Base-by-base conservation (phyloP, 2,113 vertebrate genomes). In the Patagioenas fasciata region DNA sequence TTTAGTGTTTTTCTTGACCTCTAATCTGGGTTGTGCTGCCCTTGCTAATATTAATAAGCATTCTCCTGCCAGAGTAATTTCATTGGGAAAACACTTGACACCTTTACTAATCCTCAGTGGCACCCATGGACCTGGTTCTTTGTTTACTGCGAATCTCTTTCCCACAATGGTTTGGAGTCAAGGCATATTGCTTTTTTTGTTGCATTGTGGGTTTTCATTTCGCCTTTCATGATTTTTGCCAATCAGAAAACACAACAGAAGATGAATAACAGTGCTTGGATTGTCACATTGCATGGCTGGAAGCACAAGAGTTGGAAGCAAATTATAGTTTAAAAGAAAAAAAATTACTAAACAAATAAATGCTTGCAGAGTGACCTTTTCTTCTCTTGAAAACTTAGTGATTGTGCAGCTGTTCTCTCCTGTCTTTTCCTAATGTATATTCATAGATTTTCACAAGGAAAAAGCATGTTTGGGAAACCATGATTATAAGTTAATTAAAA, bases 401-500 rank as follows among this genome's bases (percentile, higher is more conserved):
- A 65, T 72, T 89, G 51, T 91, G 82, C 73, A 94, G 64, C 78
- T 93, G 71, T 69, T 93, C 50, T 93, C 54, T 80, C 56, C 64
- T 91, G 70, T 88, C 75, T 89, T 91, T 91, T 92, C 54, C 60
- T 88, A 67, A 80, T 91, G 34, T 66, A 51, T 92, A 93, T 95
- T 88, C 66, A 64, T 84, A 64, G 57, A 61, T 89, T 95, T 94
- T 90, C 72, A 50, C 65, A 71, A 58, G 50, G 38, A 62, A 67
- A 87, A 85, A 85, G 4, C 44, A 58, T 89, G 62, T 70, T 95
- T 93, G 20, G 17, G 15, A 91, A 93, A 93, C 48, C 28, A 29
- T 88, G 64, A 88, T 88, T 94, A n/a, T 85, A 77, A 88, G 50
- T 85, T 85, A 93, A 94, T 95, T 96, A 91, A 92, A 95, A 93